A percentile compares a stretch with the other conserved stretches of the same genome.
Conservation (phyloP, 2,888 invertebrate species). For the Diplazon laetatorius region DNA sequence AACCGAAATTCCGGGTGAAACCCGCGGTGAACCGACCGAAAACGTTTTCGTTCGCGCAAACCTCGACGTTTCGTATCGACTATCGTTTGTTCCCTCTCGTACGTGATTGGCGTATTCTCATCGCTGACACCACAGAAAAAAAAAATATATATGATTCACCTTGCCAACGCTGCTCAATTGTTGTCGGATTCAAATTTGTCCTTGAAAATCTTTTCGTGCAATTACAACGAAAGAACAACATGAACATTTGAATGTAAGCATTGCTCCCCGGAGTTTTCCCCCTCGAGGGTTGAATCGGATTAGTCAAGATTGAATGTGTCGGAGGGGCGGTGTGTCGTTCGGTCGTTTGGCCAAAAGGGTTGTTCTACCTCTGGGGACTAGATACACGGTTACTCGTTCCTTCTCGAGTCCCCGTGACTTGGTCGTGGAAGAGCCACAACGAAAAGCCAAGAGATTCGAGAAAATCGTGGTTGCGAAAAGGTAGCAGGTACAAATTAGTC, state of each 20-base stretch:
- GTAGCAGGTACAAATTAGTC: constrained; percentile 45
- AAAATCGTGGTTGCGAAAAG: constrained; percentile 45
- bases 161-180: neutral
- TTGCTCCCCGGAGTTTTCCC: constrained; percentile 1
- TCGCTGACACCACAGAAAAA: neutral
- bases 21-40: constrained; percentile 35
- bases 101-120: neutral
- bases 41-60: constrained; percentile 31
- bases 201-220: constrained; percentile 5
- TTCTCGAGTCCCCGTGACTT: no score
- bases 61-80: neutral
- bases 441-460: constrained; percentile 22
- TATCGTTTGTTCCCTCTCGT: constrained; percentile 4
- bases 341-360: constrained; percentile 37
- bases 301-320: constrained; percentile 52
- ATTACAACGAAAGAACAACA: constrained; percentile 19
- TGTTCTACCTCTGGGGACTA: neutral
- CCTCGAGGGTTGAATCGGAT: constrained; percentile 48
- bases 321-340: constrained; percentile 39
- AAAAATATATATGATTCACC: no score
- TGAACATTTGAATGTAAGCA: constrained; percentile 41
- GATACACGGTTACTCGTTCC: constrained; percentile 6
- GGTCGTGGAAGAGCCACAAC: no score
- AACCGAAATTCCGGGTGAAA: constrained; percentile 26
- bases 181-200: constrained; percentile 11